Evolutionary conservation across 2,113 vertebrate species (phyloP).

Genomic region (Oplegnathus fasciatus): DNA sequence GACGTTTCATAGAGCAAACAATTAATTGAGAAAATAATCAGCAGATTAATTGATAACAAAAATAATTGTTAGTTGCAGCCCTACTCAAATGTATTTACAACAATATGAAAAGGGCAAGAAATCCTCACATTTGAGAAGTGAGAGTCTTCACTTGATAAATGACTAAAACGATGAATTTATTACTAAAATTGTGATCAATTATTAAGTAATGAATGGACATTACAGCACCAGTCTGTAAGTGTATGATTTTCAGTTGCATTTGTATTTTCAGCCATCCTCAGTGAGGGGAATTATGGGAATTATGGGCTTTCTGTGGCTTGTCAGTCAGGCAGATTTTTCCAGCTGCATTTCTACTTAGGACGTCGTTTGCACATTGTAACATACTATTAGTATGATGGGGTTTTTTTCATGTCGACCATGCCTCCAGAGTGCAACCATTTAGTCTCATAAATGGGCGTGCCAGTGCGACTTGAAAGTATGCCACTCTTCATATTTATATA

Average conservation of each 20-base stretch:
- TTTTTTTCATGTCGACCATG: background rate
- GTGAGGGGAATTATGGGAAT: constrained; percentile 4
- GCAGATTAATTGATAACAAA: no score
- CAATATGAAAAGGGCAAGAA: no score
- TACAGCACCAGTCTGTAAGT: background rate
- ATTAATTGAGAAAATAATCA: no score
- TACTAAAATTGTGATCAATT: background rate
- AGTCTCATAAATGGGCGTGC: background rate
- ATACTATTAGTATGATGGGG: background rate
- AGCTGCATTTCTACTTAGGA: constrained; percentile 2
- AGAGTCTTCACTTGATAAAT: background rate
- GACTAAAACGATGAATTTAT: background rate
- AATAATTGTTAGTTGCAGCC: background rate
- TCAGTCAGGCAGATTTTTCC: constrained; percentile 6
- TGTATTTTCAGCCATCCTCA: background rate
- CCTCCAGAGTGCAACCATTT: constrained; percentile 3
- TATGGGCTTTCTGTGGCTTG: background rate
- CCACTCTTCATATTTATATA: background rate
- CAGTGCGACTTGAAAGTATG: background rate
- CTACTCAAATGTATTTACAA: background rate
- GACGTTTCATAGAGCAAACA: no score
- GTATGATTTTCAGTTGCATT: background rate
- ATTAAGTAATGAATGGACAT: background rate
- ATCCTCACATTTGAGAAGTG: background rate
- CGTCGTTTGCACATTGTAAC: background rate